A percentile compares a stretch with the other conserved stretches of the same genome.
These are phyloP conservation scores for Chaetophractus vellerosus DNA, from an alignment of 2,797 vertebrate species.

Conservation along the genomic window DNA sequence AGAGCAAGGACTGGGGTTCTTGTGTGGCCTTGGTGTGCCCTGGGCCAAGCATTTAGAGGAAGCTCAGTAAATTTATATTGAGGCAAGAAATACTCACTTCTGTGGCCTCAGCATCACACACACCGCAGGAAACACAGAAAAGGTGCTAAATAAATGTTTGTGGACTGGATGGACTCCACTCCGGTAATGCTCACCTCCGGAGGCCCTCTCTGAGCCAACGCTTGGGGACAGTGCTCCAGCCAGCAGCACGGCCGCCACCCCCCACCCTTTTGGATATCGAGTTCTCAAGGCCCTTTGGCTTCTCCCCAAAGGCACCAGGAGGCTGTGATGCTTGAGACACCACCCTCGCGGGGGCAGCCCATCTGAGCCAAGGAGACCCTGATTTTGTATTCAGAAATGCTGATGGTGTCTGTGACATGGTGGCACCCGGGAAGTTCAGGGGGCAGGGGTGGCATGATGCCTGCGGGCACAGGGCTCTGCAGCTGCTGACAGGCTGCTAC, in stretches of 20 bases:
- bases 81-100: neutral
- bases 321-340: neutral
- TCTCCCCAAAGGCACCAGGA: neutral
- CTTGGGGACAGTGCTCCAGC: neutral
- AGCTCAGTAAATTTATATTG: neutral
- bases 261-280: neutral
- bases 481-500: neutral
- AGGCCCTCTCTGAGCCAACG: neutral
- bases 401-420: neutral
- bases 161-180: neutral
- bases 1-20: fast-evolving
- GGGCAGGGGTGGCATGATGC: neutral
- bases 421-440: neutral
- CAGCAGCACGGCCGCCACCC: neutral
- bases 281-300: too few species aligned
- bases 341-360: too few species aligned
- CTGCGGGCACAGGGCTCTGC: fast-evolving
- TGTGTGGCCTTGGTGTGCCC: neutral
- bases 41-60: neutral
- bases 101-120: neutral
- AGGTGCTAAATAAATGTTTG: neutral
- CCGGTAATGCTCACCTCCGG: neutral
- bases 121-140: neutral
- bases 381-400: neutral
- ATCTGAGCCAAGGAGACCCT: neutral